Conservation (phyloP, 2,888 invertebrate species). For the Caenorhabditis sulstoni region DNA sequence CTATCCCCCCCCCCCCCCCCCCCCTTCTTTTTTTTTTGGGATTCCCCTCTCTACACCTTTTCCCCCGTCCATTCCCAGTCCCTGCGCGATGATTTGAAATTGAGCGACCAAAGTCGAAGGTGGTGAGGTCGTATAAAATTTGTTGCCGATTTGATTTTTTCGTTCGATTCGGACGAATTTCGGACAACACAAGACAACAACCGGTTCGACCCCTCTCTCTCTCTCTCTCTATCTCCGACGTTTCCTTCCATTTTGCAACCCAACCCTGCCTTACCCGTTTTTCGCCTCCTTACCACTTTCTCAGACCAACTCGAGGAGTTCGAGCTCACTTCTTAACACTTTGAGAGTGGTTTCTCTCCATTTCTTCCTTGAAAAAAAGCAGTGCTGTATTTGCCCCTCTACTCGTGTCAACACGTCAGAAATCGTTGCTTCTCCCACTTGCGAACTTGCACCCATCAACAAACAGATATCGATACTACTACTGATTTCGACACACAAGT, state of each 20-base stretch:
- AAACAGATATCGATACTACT: conserved; percentile 50
- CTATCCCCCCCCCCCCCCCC: neutral
- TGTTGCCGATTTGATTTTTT: conserved; percentile 43
- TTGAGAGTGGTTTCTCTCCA: too few species aligned
- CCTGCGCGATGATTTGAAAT: conserved; percentile 13
- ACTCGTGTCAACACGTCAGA: neutral
- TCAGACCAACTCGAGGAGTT: too few species aligned
- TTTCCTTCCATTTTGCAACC: neutral
- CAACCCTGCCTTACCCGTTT: neutral
- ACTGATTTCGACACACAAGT: conserved; percentile 37
- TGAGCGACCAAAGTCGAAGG: neutral
- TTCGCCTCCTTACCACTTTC: too few species aligned
- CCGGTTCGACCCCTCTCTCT: conserved; percentile 30
- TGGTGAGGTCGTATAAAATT: conserved; percentile 30
- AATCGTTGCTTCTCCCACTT: conserved; percentile 30
- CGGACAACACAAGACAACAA: conserved; percentile 15
- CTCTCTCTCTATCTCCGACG: conserved; percentile 3
- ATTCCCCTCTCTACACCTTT: neutral
- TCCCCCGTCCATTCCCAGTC: too few species aligned
- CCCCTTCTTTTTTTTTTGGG: conserved; percentile 7
- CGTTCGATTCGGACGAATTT: conserved; percentile 12
- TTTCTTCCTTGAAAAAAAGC: too few species aligned
- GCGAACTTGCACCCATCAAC: conserved; percentile 38
- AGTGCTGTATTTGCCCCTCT: too few species aligned
- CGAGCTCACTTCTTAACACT: too few species aligned